Evolutionary conservation across 2,113 vertebrate genomes (phyloP), one percentile per base, ranked within the genome.

Genomic region (Tichodroma muraria): DNA sequence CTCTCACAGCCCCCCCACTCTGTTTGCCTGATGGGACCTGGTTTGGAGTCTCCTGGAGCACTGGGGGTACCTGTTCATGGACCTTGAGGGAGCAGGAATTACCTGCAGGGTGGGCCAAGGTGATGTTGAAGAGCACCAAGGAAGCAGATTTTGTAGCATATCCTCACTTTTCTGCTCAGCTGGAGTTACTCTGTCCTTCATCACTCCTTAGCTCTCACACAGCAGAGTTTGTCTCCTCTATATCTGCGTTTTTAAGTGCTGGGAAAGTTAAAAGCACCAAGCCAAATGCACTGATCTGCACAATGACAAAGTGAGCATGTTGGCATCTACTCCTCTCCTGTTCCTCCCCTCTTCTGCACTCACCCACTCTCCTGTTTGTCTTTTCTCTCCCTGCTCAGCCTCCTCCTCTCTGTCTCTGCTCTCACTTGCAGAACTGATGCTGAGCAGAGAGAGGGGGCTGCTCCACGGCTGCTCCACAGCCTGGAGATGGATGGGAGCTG

Each of bases 331-430:
- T 72, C 59, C 57, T 64, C 79, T 68, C 53, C 45, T 25, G 33
- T 53, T 27, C 56, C 64, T 69, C 66, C 77, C 54, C 6, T 9
- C 49, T 92, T 49, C 76, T 90, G 42, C 90, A 33, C 83, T 83
- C 90, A 86, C 91, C 85, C 90, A 84, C 89, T 95, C 90, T 87
- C 77, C 90, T 92, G 77, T 70, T 85, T 75, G 92, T 82, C 93
- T 90, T 77, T 81, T 85, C 78, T 85, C 68, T 56, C 84, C 40
- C 73, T 72, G 56, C 64, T 52, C 59, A 54, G 65, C 80, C 77
- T 75, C 86, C 89, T 93, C 88, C 64, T 89, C 68, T 12, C 47
- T 21, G 10, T 80, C 93, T 90, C 86, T 78, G 75, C 93, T 89
- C 94, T 85, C 75, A 5, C 91, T 89, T 50, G 44, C 78, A 81